These are phyloP conservation scores for Suricata suricatta DNA, from an alignment of 2,113 vertebrate genomes.

Conservation along the genomic window DNA sequence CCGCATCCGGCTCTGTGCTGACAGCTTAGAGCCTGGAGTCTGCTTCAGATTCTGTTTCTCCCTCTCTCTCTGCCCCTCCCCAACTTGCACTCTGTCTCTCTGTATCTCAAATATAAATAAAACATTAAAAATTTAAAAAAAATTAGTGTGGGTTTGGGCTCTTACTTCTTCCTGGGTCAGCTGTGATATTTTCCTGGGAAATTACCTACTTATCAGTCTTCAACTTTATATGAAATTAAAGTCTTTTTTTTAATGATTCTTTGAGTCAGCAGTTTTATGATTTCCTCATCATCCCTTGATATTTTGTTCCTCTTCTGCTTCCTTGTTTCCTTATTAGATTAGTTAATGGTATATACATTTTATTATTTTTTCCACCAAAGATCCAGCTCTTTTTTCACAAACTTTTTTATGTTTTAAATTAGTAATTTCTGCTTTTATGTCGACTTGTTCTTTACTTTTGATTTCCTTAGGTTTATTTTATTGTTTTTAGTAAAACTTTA, in stretches of 20 bases:
- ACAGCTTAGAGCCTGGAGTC: no score
- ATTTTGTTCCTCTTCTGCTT: background rate
- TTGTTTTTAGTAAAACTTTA: background rate
- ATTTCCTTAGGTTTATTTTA: background rate
- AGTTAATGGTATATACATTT: background rate
- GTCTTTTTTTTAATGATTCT: background rate
- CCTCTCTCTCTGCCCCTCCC: no score
- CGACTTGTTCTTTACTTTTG: background rate
- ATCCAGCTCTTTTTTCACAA: background rate
- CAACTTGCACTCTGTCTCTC: no score
- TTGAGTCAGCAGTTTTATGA: background rate
- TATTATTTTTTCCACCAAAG: background rate
- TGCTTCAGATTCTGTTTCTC: no score
- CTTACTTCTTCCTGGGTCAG: background rate
- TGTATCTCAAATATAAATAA: no score
- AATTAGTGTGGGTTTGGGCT: slow-evolving; percentile 9
- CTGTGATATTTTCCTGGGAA: slow-evolving; percentile 4
- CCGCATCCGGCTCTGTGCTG: no score
- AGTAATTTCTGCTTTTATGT: background rate
- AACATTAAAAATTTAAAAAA: background rate
- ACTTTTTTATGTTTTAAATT: background rate
- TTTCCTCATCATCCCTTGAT: background rate
- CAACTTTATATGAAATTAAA: background rate
- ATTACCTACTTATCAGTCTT: background rate
- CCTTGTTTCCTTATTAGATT: background rate